Base-by-base conservation (phyloP, 2,797 vertebrate genomes). In the Acipenser ruthenus region DNA sequence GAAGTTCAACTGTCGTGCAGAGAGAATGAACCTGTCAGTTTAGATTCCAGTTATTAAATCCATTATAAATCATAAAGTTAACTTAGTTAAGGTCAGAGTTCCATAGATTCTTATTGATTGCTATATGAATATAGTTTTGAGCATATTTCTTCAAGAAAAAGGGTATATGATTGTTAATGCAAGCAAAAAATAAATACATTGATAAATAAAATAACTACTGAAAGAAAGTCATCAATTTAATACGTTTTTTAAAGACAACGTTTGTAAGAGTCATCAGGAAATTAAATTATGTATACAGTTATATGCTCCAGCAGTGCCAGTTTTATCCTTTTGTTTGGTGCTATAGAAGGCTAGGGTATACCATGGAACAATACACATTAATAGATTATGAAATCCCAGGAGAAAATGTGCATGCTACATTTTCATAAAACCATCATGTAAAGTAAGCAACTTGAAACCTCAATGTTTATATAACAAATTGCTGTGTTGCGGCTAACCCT, bases 111-210 rank as follows among this genome's bases (percentile, higher is more conserved):
- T 37, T 37, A 37, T 37, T 37, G 37, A 37, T 37, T 37, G 37
- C 37, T 37, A 37, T 37, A 37, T 37, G 37, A 37, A 37, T 37
- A 37, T 37, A 37, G 37, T 4, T 37, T 37, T 37, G 37, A 37
- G 37, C 37, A 37, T 37, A 37, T 37, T 37, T 37, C 37, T 37
- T 37, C 37, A 37, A 37, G 3, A 37, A 37, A 37, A 37, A 37
- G 37, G 37, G 4, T 37, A 37, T 37, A 37, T 37, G 37, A 55
- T 37, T 37, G 88, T 90, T 88, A 91, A 77, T 68, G 70, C 78
- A 80, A 80, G 78, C 85, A 84, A 87, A 88, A 79, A 77, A 75
- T 81, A 83, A 75, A 81, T 37, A 37, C 37, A 37, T 37, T 37
- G 37, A 37, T 37, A 37, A 37, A 37, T 5, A 37, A 37, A 37